Evolutionary conservation across 1,140 invertebrate species (phyloP).

Genomic region (Odontomachus brunneus): DNA sequence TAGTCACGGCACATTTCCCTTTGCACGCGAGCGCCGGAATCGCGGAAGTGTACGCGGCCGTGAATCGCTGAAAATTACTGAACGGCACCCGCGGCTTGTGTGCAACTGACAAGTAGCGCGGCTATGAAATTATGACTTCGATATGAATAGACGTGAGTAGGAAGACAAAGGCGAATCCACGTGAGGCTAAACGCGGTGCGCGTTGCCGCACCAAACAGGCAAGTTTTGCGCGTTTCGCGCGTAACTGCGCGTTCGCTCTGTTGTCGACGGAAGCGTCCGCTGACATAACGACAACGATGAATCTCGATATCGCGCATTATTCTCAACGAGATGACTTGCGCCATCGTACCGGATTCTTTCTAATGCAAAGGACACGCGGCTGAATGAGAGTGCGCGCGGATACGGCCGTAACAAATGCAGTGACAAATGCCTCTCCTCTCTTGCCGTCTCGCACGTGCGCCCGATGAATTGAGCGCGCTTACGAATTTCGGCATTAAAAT

Average conservation of each 20-base stretch:
- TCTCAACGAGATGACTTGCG: neutral
- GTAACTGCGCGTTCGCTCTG: neutral
- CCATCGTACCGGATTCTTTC: neutral
- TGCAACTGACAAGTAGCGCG: slow-evolving; percentile 3
- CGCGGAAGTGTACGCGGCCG: neutral
- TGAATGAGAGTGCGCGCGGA: neutral
- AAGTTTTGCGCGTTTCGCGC: neutral
- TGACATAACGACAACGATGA: neutral
- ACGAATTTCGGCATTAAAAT: neutral
- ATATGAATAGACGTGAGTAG: slow-evolving; percentile 14
- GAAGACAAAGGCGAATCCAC: neutral
- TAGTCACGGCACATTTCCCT: neutral
- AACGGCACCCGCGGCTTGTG: slow-evolving; percentile 9
- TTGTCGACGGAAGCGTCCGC: neutral
- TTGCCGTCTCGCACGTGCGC: neutral
- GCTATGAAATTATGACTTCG: slow-evolving; percentile 20
- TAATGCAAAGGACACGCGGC: neutral
- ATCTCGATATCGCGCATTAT: neutral
- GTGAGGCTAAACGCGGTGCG: neutral
- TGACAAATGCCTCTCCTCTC: neutral
- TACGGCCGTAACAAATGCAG: neutral
- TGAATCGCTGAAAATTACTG: slow-evolving; percentile 36
- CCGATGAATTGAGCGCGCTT: neutral
- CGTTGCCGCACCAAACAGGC: neutral
- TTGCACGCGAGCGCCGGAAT: slow-evolving; percentile 50